Evolutionary conservation across 2,888 invertebrate genomes (phyloP).

Genomic region (Fragum whitleyi): DNA sequence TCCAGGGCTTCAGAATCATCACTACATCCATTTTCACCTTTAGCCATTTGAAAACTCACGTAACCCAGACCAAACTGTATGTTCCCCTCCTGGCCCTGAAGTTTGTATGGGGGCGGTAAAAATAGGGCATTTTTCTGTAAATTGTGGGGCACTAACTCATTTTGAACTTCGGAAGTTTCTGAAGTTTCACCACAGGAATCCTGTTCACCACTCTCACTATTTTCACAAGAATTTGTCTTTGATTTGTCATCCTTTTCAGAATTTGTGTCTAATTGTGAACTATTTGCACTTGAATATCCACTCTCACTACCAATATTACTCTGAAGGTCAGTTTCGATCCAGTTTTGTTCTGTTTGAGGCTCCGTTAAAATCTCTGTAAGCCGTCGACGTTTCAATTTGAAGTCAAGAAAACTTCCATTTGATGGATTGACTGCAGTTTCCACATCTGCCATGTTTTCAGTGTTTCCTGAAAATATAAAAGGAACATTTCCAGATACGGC

Average conservation of each 20-base stretch:
- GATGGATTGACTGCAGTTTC: background rate
- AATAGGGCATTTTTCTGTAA: conserved; percentile 44
- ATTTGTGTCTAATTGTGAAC: conserved; percentile 22
- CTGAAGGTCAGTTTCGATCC: conserved; percentile 68
- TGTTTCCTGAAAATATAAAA: no score
- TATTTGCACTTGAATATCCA: conserved; percentile 65
- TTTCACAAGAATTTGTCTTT: background rate
- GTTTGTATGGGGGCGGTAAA: conserved; percentile 47
- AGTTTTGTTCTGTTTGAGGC: conserved; percentile 15
- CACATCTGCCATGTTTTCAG: conserved; percentile 9
- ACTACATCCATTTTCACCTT: conserved; percentile 30
- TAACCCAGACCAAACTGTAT: conserved; percentile 66
- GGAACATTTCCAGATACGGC: no score
- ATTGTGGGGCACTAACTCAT: background rate
- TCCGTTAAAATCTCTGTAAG: conserved; percentile 95
- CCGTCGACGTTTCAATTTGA: conserved; percentile 97
- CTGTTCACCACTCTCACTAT: background rate
- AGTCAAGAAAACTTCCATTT: conserved; percentile 60
- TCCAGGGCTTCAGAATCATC: conserved; percentile 2
- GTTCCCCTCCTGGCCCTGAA: conserved; percentile 29
- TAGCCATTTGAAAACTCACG: conserved; percentile 59
- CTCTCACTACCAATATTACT: conserved; percentile 72
- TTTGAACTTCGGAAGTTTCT: background rate
- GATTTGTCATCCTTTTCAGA: conserved; percentile 29
- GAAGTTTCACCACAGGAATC: conserved; percentile 39